These are phyloP conservation scores for Gymnothorax reevesii DNA, from an alignment of 2,797 vertebrate genomes.

Conservation along the genomic window DNA sequence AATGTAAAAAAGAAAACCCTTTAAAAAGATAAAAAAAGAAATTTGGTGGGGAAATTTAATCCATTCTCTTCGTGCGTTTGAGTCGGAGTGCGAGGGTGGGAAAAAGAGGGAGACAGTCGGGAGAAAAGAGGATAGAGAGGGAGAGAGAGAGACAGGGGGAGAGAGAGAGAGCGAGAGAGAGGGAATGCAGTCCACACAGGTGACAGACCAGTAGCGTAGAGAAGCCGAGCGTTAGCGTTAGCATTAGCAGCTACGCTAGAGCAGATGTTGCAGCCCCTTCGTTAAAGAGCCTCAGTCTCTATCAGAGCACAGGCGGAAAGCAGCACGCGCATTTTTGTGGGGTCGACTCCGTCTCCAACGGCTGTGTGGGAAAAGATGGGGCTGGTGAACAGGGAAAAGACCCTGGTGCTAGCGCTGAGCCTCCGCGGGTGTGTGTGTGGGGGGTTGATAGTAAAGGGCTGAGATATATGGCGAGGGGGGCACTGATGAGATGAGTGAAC, in stretches of 20 bases:
- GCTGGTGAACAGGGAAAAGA: neutral
- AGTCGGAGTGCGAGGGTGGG: slow-evolving; percentile 49
- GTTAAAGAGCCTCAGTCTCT: neutral
- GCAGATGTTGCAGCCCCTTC: slow-evolving; percentile 23
- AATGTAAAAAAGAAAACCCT: slow-evolving; percentile 38
- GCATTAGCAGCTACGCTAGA: slow-evolving; percentile 17
- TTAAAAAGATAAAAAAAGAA: slow-evolving; percentile 37
- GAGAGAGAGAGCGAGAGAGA: slow-evolving; percentile 27
- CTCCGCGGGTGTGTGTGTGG: neutral
- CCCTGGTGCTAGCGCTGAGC: slow-evolving; percentile 8
- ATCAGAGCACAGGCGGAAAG: neutral
- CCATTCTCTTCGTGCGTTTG: slow-evolving; percentile 65
- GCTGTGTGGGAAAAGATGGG: slow-evolving; percentile 10
- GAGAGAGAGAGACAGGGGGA: slow-evolving; percentile 36
- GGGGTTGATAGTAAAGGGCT: slow-evolving; percentile 20
- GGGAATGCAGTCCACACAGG: slow-evolving; percentile 54
- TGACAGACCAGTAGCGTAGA: slow-evolving; percentile 54
- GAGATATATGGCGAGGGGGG: slow-evolving; percentile 47
- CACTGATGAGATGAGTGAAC: slow-evolving; percentile 42
- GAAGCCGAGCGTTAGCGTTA: slow-evolving; percentile 29
- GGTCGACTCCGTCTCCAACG: neutral
- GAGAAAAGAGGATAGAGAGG: slow-evolving; percentile 31
- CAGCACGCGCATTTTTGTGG: neutral
- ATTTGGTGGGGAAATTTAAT: slow-evolving; percentile 51
- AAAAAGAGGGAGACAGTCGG: slow-evolving; percentile 25